phyloP scores from a whole-genome alignment of 2,888 invertebrate genomes.

The Oscheius sp. region DNA sequence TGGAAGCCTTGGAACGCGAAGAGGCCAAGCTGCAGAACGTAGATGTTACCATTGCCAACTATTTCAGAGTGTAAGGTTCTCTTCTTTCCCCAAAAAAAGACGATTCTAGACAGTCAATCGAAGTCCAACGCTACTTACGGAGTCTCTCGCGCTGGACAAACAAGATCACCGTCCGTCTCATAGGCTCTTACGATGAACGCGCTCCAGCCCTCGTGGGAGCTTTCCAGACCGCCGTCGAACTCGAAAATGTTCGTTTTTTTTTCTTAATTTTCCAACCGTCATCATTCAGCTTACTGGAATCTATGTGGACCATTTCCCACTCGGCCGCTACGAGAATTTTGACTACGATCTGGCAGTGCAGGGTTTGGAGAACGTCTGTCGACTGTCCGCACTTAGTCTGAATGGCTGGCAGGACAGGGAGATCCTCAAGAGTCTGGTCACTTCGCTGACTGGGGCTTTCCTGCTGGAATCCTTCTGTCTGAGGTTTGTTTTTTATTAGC shows the following conservation, averaged over 20 bases:
- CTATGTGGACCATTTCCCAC: slow-evolving; percentile 11
- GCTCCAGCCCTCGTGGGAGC: slow-evolving; percentile 17
- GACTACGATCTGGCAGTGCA: slow-evolving; percentile 20
- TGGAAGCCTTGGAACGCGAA: background rate
- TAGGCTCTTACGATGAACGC: background rate
- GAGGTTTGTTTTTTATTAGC: slow-evolving; percentile 2
- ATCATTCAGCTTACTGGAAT: slow-evolving; percentile 7
- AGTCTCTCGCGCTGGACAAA: slow-evolving; percentile 1
- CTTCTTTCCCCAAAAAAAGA: background rate
- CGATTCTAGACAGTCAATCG: slow-evolving; percentile 17
- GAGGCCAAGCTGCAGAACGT: background rate
- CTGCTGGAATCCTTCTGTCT: slow-evolving; percentile 7
- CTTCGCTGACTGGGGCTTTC: slow-evolving; percentile 14
- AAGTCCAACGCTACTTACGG: slow-evolving; percentile 13
- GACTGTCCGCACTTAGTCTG: background rate
- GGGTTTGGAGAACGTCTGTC: background rate
- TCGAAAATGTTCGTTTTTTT: slow-evolving; percentile 10
- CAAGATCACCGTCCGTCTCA: slow-evolving; percentile 8
- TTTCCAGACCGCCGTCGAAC: slow-evolving; percentile 4
- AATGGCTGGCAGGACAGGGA: slow-evolving; percentile 23
- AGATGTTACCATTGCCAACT: slow-evolving; percentile 19
- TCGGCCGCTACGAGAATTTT: slow-evolving; percentile 14
- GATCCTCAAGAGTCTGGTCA: slow-evolving; percentile 1
- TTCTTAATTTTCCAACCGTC: background rate
- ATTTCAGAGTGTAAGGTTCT: slow-evolving; percentile 15